phyloP scores from a whole-genome alignment of 2,797 vertebrate genomes.

The Alauda arvensis region DNA sequence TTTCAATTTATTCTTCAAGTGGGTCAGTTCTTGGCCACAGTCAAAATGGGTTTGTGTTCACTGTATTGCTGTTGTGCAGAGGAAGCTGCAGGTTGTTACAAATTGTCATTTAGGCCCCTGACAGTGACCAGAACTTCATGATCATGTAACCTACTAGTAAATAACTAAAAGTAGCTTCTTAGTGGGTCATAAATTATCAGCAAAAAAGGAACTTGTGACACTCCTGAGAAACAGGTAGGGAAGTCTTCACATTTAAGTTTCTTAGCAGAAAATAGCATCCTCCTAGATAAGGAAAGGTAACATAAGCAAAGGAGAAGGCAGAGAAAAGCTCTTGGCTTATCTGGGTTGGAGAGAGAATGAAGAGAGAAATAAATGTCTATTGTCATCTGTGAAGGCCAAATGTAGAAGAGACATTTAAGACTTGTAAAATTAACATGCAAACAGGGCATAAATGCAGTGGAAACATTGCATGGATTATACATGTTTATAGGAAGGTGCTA shows the following conservation, averaged over 20 bases:
- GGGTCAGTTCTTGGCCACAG: not conserved
- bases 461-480: not conserved
- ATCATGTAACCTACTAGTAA: not conserved
- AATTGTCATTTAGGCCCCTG: not conserved
- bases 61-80: not conserved
- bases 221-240: not conserved
- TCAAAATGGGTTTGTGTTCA: not conserved
- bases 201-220: not conserved
- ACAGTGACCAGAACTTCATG: not conserved
- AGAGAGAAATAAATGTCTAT: not conserved
- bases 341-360: not conserved
- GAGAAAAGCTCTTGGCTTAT: not conserved
- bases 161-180: not conserved
- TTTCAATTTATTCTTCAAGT: not conserved
- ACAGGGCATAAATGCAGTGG: not conserved
- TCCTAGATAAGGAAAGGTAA: not conserved
- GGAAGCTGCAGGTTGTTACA: not conserved
- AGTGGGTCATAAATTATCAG: not conserved
- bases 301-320: not conserved
- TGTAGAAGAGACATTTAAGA: not conserved
- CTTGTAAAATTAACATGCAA: not conserved
- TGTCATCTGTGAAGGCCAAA: not conserved
- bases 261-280: not conserved
- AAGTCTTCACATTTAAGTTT: not conserved
- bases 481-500: not conserved